Conservation (phyloP, 2,888 invertebrate species). For the Blera fallax region DNA sequence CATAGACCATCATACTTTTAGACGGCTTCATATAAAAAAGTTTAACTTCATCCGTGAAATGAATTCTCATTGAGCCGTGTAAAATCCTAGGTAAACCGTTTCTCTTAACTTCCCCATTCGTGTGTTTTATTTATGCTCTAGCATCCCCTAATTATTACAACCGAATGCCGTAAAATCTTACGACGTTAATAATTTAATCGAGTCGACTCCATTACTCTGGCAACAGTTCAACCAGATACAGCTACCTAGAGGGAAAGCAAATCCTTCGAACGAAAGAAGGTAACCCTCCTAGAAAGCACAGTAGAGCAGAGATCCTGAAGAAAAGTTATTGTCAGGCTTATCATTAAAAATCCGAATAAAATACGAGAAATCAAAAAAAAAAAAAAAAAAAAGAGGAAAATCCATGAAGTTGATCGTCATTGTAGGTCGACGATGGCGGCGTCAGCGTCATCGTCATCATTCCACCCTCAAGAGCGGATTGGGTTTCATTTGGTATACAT, state of each 20-base stretch:
- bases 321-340: slow-evolving; percentile 68
- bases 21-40: slow-evolving; percentile 1
- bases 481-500: not conserved
- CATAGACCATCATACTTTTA: slow-evolving; percentile 13
- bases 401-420: slow-evolving; percentile 69
- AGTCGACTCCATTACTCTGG: slow-evolving; percentile 60
- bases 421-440: slow-evolving; percentile 3
- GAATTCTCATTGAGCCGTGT: slow-evolving; percentile 39
- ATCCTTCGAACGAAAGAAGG: slow-evolving; percentile 22
- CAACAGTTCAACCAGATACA: slow-evolving; percentile 56
- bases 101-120: slow-evolving; percentile 16
- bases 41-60: slow-evolving; percentile 31
- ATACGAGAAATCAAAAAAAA: slow-evolving; percentile 58
- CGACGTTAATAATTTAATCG: slow-evolving; percentile 71
- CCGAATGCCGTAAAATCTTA: slow-evolving; percentile 64
- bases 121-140: slow-evolving; percentile 37
- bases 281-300: not conserved
- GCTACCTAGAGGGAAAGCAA: not conserved
- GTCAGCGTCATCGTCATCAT: not conserved
- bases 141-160: slow-evolving; percentile 61
- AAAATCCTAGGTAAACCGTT: slow-evolving; percentile 57
- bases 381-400: slow-evolving; percentile 42
- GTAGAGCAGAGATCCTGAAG: slow-evolving; percentile 23
- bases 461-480: not conserved
- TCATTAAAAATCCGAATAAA: slow-evolving; percentile 70